Percentiles rank a stretch among this genome's conserved stretches.
phyloP scores from a whole-genome alignment of 2,888 invertebrate species.

The Ormyrus thymus region DNA sequence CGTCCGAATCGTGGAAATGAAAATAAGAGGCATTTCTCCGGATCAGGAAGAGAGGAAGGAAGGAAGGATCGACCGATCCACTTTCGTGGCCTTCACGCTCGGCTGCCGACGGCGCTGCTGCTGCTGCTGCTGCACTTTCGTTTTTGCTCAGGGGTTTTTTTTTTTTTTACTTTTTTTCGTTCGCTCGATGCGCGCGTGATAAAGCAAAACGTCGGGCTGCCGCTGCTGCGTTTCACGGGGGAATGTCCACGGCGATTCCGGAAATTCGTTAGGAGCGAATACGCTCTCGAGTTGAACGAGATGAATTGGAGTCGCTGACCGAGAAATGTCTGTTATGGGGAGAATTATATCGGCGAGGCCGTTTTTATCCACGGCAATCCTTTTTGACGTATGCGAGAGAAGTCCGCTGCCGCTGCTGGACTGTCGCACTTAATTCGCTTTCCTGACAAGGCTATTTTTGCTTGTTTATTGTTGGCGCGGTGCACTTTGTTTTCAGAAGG shows the following conservation, averaged over 20 bases:
- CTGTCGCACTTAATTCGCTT: too few species aligned
- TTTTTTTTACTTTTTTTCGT: conserved; percentile 14
- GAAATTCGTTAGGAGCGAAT: conserved; percentile 44
- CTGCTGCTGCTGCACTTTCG: conserved; percentile 41
- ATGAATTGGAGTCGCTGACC: conserved; percentile 49
- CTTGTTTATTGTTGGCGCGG: too few species aligned
- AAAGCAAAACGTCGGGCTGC: conserved; percentile 24
- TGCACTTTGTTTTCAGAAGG: too few species aligned
- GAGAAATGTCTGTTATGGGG: conserved; percentile 45
- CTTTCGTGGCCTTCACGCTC: conserved; percentile 70
- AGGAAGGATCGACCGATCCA: conserved; percentile 63
- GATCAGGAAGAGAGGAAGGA: conserved; percentile 64
- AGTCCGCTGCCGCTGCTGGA: too few species aligned
- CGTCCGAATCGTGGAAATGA: not conserved
- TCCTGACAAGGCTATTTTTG: too few species aligned
- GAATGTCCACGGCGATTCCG: conserved; percentile 16
- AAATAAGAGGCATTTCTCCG: conserved; percentile 64
- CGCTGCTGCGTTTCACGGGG: not conserved
- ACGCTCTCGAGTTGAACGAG: conserved; percentile 15
- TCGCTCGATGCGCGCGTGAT: not conserved
- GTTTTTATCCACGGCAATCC: not conserved
- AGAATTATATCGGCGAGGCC: conserved; percentile 14
- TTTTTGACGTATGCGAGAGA: conserved; percentile 4
- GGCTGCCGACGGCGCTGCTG: not conserved
- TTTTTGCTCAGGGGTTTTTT: conserved; percentile 36